Base-by-base conservation (phyloP, 1,140 invertebrate species). In the Lamellibrachia luymesi region DNA sequence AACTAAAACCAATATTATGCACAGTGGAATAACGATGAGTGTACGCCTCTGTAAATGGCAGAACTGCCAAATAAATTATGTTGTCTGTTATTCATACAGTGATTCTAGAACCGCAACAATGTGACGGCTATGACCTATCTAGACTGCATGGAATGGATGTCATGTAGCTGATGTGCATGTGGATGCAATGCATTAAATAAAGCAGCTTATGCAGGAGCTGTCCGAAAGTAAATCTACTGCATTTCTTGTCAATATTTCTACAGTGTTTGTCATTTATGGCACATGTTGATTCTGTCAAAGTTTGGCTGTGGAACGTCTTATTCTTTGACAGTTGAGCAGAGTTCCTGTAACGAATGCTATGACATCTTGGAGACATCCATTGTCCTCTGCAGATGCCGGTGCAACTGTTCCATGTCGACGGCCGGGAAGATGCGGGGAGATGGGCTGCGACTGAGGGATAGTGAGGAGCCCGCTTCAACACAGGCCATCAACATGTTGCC, bases 401-500 rank as follows among this genome's bases (percentile, higher is more conserved):
- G 64, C 2, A 80, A 22, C 64, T 80, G 64, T 17, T 80, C 64
- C 64, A 80, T 80, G 64, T 80, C 64, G 7, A 80, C 64, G 6
- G 17, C 13, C 0, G 64, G 64, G 13, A 80, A 80, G 64, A 80
- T 80, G 4, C 64, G 64, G 17, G 64, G 64, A 80, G 64, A 80
- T 22, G 64, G 64, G 13, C 64, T 80, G 64, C 64, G 64, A 22
- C 64, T 80, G 64, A 80, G 64, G 2, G 64, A 80, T 10, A 80
- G 64, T 22, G 64, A 80, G 2, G 64, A 80, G 6, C 91, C 91
- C 2, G 51, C 91, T 13, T 91, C 91, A 2, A 91, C 51, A 50
- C 49, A 51, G 2, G 91, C 91, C 91, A 91, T 51, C 91, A 91
- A 22, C 91, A 91, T 91, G 91, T 91, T 91, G n/a, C 91, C 91